Evolutionary conservation across 2,888 invertebrate genomes (phyloP).

Genomic region (Eucera pruinosa): DNA sequence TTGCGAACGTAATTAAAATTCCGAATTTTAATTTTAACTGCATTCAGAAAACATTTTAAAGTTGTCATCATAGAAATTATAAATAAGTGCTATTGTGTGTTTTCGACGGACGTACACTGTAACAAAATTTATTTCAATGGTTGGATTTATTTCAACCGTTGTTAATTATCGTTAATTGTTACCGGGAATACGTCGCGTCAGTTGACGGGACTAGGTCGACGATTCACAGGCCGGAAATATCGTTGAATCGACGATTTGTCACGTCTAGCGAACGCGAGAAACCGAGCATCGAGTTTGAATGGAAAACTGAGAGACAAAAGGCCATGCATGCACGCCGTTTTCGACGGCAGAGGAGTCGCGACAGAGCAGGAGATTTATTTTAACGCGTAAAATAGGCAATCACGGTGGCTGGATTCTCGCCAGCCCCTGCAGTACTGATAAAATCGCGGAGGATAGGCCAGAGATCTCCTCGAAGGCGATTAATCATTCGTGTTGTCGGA

Average conservation of each 20-base stretch:
- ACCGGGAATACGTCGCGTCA: neutral
- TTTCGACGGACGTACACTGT: too few relatives aligned
- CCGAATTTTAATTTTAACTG: too few relatives aligned
- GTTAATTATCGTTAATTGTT: constrained; percentile 18
- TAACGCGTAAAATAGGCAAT: constrained; percentile 55
- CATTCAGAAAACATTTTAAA: too few relatives aligned
- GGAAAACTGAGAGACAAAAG: constrained; percentile 10
- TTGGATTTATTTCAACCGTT: constrained; percentile 3
- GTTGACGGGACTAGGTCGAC: constrained; percentile 18
- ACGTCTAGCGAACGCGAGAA: neutral
- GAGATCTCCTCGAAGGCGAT: constrained; percentile 25
- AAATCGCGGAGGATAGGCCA: constrained; percentile 43
- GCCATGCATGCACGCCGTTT: neutral
- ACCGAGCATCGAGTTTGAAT: neutral
- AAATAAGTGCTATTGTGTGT: neutral
- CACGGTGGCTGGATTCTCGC: constrained; percentile 49
- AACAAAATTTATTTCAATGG: too few relatives aligned
- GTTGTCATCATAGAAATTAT: too few relatives aligned
- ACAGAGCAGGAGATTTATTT: constrained; percentile 47
- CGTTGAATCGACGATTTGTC: constrained; percentile 42
- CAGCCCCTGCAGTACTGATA: constrained; percentile 37
- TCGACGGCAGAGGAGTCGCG: neutral
- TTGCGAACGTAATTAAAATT: too few relatives aligned
- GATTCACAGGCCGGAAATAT: constrained; percentile 39
- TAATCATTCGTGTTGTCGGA: constrained; percentile 44